These are phyloP conservation scores for Drosophila pachea DNA, from an alignment of 1,140 invertebrate genomes.

Conservation along the genomic window DNA sequence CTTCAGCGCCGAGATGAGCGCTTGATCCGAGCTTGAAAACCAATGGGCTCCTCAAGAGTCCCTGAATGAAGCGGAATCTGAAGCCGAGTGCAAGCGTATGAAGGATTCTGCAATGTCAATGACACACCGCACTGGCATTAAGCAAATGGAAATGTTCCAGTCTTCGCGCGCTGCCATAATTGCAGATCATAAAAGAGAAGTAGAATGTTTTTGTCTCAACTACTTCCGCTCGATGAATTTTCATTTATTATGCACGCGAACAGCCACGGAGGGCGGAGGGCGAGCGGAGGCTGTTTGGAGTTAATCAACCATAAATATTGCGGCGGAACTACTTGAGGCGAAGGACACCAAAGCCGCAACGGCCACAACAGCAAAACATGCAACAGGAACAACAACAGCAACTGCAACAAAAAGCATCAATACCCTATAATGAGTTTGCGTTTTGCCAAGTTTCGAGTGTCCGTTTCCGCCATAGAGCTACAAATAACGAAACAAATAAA, in stretches of 20 bases:
- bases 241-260: constrained; percentile 43
- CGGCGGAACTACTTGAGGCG: constrained; percentile 33
- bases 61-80: neutral
- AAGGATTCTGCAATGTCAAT: neutral
- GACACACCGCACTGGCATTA: neutral
- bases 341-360: constrained; percentile 36
- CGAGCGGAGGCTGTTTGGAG: constrained; percentile 32
- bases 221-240: constrained; percentile 66
- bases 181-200: neutral
- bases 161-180: neutral
- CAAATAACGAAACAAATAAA: constrained; percentile 46
- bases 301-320: constrained; percentile 67
- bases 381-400: constrained; percentile 9
- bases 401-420: constrained; percentile 16
- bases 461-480: constrained; percentile 23
- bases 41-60: constrained; percentile 15
- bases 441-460: constrained; percentile 18
- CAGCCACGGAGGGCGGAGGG: neutral
- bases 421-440: constrained; percentile 39
- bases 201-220: constrained; percentile 6
- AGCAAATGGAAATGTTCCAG: constrained; percentile 1
- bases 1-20: constrained; percentile 20
- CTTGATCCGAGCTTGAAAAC: constrained; percentile 9
- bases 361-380: constrained; percentile 3
- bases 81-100: neutral